phyloP scores from a whole-genome alignment of 2,888 invertebrate genomes.

The Drosophila parthenogenetica region DNA sequence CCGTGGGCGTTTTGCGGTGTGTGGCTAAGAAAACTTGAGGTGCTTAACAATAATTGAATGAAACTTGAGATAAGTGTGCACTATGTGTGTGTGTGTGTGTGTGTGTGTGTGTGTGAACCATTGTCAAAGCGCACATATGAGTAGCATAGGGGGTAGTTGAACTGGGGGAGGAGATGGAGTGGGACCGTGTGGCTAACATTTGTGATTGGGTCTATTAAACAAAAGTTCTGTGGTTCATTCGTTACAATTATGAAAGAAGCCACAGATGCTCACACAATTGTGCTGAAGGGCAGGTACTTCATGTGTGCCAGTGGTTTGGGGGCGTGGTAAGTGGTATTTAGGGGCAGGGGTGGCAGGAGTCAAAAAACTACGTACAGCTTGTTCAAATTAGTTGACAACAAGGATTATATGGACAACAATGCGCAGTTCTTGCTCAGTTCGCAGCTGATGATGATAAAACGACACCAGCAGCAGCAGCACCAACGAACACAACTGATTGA shows the following conservation, averaged over 20 bases:
- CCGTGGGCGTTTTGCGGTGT: constrained; percentile 60
- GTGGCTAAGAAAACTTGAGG: constrained; percentile 76
- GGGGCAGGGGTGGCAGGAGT: not conserved
- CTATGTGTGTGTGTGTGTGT: constrained; percentile 18
- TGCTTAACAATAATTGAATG: constrained; percentile 79
- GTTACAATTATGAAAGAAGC: constrained; percentile 54
- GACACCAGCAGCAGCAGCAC: not conserved
- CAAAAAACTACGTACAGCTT: not conserved
- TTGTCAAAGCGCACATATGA: constrained; percentile 2
- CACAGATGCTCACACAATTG: constrained; percentile 37
- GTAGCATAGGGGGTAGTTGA: not conserved
- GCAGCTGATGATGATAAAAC: not conserved
- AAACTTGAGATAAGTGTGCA: constrained; percentile 73
- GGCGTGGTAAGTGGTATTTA: not conserved
- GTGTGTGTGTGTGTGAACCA: constrained; percentile 4
- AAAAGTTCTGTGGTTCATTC: constrained; percentile 61
- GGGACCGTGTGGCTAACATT: constrained; percentile 18
- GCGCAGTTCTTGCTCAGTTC: constrained; percentile 1
- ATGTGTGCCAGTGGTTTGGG: not conserved
- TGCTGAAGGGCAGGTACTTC: not conserved
- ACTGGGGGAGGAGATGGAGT: not conserved
- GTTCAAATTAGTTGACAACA: constrained; percentile 22
- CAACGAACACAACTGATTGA: not conserved
- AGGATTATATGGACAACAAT: constrained; percentile 13
- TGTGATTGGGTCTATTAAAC: constrained; percentile 74